Percentiles rank a stretch among this genome's conserved stretches.
Evolutionary conservation across 2,113 vertebrate species (phyloP).

Genomic region (Campylomormyrus numenius): DNA sequence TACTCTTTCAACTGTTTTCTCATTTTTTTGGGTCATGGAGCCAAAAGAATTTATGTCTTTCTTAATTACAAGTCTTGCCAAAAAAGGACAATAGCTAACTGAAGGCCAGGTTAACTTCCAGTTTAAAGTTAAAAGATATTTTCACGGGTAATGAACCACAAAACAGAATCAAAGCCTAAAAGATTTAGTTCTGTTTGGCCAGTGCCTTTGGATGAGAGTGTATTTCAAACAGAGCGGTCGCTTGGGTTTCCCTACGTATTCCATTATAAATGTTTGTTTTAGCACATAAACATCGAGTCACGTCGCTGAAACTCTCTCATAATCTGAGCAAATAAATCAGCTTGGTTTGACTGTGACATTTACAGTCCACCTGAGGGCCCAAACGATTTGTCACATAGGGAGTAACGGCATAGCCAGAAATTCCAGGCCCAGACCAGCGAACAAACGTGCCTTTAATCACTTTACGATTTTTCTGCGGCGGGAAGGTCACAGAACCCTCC

Average conservation of each 20-base stretch:
- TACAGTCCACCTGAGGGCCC: not conserved
- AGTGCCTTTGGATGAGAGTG: not conserved
- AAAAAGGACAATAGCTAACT: conserved; percentile 9
- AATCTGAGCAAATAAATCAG: conserved; percentile 4
- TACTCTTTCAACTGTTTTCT: not conserved
- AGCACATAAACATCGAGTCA: conserved; percentile 3
- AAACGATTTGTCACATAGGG: not conserved
- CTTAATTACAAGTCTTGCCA: not conserved
- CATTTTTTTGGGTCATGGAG: not conserved
- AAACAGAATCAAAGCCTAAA: not conserved
- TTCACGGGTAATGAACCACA: not conserved
- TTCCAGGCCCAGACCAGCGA: not conserved
- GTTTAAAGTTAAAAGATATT: conserved; percentile 8
- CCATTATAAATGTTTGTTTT: conserved; percentile 12
- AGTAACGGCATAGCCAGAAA: not conserved
- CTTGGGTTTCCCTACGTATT: not conserved
- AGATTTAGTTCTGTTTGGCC: not conserved
- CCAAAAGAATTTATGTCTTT: not conserved
- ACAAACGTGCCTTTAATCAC: conserved; percentile 15
- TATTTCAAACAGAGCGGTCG: not conserved
- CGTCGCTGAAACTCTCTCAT: not conserved
- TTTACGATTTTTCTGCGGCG: not conserved
- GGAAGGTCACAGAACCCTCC: conserved; percentile 19
- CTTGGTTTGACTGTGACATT: not conserved
- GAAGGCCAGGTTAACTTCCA: not conserved